A percentile compares a stretch with the other conserved stretches of the same genome.
phyloP scores from a whole-genome alignment of 2,113 vertebrate species.

The Cavia porcellus region DNA sequence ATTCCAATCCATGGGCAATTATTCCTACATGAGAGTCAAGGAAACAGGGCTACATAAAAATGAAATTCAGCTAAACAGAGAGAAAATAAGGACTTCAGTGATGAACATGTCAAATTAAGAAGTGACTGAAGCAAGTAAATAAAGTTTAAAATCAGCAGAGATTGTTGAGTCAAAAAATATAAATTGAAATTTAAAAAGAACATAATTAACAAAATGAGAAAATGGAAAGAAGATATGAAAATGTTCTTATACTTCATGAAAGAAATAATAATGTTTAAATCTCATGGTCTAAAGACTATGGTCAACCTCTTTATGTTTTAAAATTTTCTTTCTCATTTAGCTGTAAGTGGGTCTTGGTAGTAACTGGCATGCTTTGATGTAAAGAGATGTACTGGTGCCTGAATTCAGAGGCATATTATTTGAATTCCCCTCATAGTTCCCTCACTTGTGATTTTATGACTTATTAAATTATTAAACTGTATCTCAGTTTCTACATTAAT shows the following conservation, averaged over 20 bases:
- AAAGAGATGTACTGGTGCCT: background rate
- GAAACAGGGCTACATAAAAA: background rate
- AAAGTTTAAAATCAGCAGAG: background rate
- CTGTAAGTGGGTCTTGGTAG: background rate
- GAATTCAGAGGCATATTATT: background rate
- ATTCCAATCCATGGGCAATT: background rate
- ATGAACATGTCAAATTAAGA: background rate
- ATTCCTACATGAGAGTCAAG: background rate
- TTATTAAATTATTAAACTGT: background rate
- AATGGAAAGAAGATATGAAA: background rate
- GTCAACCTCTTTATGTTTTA: background rate
- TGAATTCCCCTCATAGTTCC: background rate
- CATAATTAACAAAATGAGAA: background rate
- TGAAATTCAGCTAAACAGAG: background rate
- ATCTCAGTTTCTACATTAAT: background rate
- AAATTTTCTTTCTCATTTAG: background rate
- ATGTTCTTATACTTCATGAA: background rate
- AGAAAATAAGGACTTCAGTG: background rate
- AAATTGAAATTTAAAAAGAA: slow-evolving; percentile 9
- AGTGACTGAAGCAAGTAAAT: background rate
- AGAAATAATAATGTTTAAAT: background rate
- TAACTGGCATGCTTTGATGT: background rate
- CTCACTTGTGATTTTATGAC: background rate
- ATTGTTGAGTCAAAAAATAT: background rate
- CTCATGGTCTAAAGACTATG: background rate